Conservation (phyloP, 2,888 invertebrate genomes). For the Apodemia mormo region DNA sequence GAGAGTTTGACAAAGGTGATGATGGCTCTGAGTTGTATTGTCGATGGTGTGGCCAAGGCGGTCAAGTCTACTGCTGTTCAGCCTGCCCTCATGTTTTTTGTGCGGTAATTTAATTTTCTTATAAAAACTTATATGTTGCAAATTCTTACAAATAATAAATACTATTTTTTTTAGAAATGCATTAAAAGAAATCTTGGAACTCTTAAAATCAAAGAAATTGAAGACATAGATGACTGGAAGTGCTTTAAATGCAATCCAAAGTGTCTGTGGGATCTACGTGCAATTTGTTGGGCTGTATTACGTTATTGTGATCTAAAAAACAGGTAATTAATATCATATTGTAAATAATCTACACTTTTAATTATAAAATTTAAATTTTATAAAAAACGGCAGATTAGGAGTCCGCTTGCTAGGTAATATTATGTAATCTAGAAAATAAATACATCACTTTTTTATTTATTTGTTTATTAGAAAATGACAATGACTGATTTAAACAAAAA, state of each 20-base stretch:
- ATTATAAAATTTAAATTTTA: too few species aligned
- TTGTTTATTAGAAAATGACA: too few species aligned
- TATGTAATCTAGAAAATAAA: too few species aligned
- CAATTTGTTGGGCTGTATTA: slow-evolving; percentile 87
- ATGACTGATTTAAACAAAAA: too few species aligned
- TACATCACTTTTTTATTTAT: too few species aligned
- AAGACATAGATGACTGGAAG: slow-evolving; percentile 89
- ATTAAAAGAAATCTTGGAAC: slow-evolving; percentile 87
- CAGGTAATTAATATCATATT: slow-evolving; percentile 56
- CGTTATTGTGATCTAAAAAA: slow-evolving; percentile 85
- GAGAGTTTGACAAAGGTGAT: slow-evolving; percentile 91
- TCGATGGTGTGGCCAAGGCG: slow-evolving; percentile 91
- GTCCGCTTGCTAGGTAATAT: too few species aligned
- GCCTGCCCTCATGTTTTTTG: slow-evolving; percentile 88
- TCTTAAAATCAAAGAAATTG: slow-evolving; percentile 85
- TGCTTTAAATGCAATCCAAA: slow-evolving; percentile 88
- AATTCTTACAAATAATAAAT: slow-evolving; percentile 11
- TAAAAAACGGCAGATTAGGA: too few species aligned
- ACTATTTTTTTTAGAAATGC: slow-evolving; percentile 83
- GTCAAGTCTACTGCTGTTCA: slow-evolving; percentile 90
- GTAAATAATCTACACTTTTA: too few species aligned
- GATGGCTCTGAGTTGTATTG: slow-evolving; percentile 92
- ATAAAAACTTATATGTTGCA: not conserved
- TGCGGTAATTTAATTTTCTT: slow-evolving; percentile 66
- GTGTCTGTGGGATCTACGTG: slow-evolving; percentile 84